These are phyloP conservation scores for Aporrectodea caliginosa DNA, from an alignment of 1,140 invertebrate species.

Conservation along the genomic window DNA sequence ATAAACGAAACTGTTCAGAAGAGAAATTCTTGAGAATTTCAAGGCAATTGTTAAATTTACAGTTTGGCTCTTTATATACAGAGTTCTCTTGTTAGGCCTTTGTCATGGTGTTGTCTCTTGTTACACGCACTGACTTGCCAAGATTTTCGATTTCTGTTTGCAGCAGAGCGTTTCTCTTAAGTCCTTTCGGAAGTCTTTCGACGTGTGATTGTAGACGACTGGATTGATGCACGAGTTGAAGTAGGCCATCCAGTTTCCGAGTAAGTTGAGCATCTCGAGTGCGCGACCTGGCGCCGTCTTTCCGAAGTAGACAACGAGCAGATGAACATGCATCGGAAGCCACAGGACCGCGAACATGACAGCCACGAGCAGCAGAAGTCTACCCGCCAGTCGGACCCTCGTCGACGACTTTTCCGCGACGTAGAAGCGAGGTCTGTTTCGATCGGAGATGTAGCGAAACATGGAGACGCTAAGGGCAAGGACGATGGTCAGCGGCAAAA, in stretches of 20 bases:
- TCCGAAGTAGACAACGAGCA: slow-evolving; percentile 19
- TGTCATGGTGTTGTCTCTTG: no score
- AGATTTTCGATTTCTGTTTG: no score
- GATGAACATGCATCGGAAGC: slow-evolving; percentile 29
- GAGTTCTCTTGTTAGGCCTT: no score
- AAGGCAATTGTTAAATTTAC: no score
- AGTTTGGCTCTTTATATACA: no score
- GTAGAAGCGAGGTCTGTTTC: neutral
- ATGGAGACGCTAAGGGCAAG: slow-evolving; percentile 4
- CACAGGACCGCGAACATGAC: slow-evolving; percentile 28
- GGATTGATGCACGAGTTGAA: slow-evolving; percentile 36
- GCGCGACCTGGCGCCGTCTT: neutral
- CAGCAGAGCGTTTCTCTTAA: slow-evolving; percentile 22
- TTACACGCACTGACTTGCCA: no score
- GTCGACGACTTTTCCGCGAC: neutral
- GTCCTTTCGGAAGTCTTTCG: slow-evolving; percentile 32
- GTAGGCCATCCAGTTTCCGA: slow-evolving; percentile 36
- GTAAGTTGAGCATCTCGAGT: slow-evolving; percentile 11
- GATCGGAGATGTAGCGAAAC: slow-evolving; percentile 9
- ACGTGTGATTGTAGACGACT: slow-evolving; percentile 34
- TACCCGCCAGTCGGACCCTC: slow-evolving; percentile 15
- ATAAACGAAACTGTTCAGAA: no score
- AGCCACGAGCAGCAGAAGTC: slow-evolving; percentile 19
- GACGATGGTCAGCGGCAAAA: slow-evolving; percentile 19
- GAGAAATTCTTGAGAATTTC: no score